phyloP scores from a whole-genome alignment of 2,797 vertebrate species.

The Phalanger gymnotis region DNA sequence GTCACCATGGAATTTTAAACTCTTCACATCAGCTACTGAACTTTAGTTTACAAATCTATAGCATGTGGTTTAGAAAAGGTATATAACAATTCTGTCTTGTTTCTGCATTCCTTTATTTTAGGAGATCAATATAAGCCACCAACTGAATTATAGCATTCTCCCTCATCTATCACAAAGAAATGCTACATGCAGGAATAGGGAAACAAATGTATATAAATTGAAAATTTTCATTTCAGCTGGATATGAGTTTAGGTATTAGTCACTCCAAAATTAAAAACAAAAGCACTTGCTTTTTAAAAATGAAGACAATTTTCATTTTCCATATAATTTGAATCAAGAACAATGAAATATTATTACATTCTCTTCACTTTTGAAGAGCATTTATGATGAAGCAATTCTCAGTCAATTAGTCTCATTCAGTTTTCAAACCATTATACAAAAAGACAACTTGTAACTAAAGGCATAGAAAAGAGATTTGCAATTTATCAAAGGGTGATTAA shows the following conservation, averaged over 20 bases:
- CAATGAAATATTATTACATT: constrained; percentile 33
- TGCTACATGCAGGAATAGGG: constrained; percentile 26
- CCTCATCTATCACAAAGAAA: constrained; percentile 7
- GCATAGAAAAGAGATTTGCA: constrained; percentile 34
- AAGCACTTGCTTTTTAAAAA: constrained; percentile 23
- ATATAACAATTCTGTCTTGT: not conserved
- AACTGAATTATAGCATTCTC: constrained; percentile 38
- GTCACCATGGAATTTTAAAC: not conserved
- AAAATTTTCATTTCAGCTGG: constrained; percentile 7
- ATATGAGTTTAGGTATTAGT: constrained; percentile 38
- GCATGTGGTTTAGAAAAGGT: constrained; percentile 1
- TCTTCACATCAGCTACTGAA: not conserved
- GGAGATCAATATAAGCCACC: constrained; percentile 10
- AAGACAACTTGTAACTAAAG: constrained; percentile 32
- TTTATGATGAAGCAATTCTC: constrained; percentile 26
- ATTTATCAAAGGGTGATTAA: constrained; percentile 57
- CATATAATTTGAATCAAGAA: constrained; percentile 9
- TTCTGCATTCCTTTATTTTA: not conserved
- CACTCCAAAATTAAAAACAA: constrained; percentile 28
- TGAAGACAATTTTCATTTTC: constrained; percentile 31
- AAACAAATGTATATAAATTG: constrained; percentile 14
- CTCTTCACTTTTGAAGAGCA: constrained; percentile 13
- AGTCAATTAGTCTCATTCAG: constrained; percentile 54
- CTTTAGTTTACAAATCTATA: not conserved
- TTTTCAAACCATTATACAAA: constrained; percentile 43